A percentile compares a stretch with the other conserved stretches of the same genome.
These are phyloP conservation scores for Macropis europaea DNA, from an alignment of 2,888 invertebrate species.

Conservation along the genomic window DNA sequence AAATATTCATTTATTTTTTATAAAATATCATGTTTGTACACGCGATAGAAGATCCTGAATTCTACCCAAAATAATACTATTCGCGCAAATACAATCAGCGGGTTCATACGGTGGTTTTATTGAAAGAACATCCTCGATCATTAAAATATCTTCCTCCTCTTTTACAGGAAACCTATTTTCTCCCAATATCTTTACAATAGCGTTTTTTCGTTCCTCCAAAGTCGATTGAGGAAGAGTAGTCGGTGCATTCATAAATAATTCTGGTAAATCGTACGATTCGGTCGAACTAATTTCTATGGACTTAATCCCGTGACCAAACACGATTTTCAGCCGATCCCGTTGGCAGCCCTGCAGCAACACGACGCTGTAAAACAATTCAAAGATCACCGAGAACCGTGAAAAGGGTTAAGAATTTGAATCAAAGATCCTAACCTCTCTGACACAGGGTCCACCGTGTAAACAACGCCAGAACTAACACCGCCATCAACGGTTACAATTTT, in stretches of 20 bases:
- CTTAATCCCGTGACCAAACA: slow-evolving; percentile 72
- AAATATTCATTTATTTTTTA: background rate
- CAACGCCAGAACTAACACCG: slow-evolving; percentile 66
- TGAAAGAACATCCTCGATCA: slow-evolving; percentile 67
- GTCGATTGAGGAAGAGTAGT: slow-evolving; percentile 44
- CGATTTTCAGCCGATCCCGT: slow-evolving; percentile 66
- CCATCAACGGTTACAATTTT: slow-evolving; percentile 68
- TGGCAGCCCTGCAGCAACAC: slow-evolving; percentile 66
- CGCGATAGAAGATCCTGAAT: slow-evolving; percentile 63
- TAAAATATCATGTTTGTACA: background rate
- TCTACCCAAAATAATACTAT: slow-evolving; percentile 72
- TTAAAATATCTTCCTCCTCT: slow-evolving; percentile 69
- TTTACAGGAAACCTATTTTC: slow-evolving; percentile 73
- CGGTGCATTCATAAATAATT: slow-evolving; percentile 64
- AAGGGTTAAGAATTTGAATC: background rate
- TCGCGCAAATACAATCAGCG: slow-evolving; percentile 71
- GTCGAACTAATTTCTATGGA: slow-evolving; percentile 64
- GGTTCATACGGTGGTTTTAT: slow-evolving; percentile 75
- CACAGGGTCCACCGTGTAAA: slow-evolving; percentile 77
- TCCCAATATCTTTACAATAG: slow-evolving; percentile 63
- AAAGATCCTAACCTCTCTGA: slow-evolving; percentile 75
- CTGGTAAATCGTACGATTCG: slow-evolving; percentile 58
- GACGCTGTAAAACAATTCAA: slow-evolving; percentile 64
- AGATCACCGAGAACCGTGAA: background rate
- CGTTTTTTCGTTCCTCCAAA: slow-evolving; percentile 61